Evolutionary conservation across 64 coral and sea anemone genomes (phyloP).

Genomic region (Astreopora myriophthalma): DNA sequence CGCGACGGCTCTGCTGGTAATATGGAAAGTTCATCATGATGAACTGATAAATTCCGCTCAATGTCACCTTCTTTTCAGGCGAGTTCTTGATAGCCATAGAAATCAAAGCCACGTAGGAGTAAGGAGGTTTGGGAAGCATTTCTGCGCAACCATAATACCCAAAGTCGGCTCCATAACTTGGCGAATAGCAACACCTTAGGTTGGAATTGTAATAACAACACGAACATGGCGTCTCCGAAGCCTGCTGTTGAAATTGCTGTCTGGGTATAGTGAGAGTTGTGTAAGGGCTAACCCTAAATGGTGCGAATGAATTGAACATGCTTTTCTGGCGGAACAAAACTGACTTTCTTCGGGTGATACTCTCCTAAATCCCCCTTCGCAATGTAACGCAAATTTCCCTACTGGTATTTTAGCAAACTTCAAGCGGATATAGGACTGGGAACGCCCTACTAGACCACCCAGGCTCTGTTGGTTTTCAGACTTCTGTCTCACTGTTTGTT

Average conservation of each 20-base stretch:
- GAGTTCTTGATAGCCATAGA: conserved; percentile 98
- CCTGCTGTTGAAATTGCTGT: conserved; percentile 15
- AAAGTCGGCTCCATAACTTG: conserved; percentile 36
- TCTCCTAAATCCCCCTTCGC: background rate
- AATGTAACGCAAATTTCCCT: background rate
- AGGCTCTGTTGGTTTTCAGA: conserved; percentile 25
- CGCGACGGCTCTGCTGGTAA: conserved; percentile 89
- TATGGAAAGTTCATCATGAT: conserved; percentile 96
- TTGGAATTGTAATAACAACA: conserved; percentile 40
- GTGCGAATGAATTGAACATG: background rate
- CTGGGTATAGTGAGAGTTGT: background rate
- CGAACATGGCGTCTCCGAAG: background rate
- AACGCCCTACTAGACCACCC: conserved; percentile 40
- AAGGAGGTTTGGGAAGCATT: conserved; percentile 88
- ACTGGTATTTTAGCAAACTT: conserved; percentile 34
- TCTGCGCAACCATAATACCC: conserved; percentile 52
- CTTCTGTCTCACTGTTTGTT: conserved; percentile 76
- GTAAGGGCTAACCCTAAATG: conserved; percentile 1
- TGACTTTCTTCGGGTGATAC: background rate
- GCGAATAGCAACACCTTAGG: conserved; percentile 40
- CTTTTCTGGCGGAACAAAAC: no score
- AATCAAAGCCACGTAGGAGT: conserved; percentile 96
- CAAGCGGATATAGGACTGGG: conserved; percentile 44
- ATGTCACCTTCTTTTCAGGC: conserved; percentile 78
- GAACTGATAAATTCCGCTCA: conserved; percentile 97